phyloP scores from a whole-genome alignment of 2,113 vertebrate genomes.

The Gyps fulvus region DNA sequence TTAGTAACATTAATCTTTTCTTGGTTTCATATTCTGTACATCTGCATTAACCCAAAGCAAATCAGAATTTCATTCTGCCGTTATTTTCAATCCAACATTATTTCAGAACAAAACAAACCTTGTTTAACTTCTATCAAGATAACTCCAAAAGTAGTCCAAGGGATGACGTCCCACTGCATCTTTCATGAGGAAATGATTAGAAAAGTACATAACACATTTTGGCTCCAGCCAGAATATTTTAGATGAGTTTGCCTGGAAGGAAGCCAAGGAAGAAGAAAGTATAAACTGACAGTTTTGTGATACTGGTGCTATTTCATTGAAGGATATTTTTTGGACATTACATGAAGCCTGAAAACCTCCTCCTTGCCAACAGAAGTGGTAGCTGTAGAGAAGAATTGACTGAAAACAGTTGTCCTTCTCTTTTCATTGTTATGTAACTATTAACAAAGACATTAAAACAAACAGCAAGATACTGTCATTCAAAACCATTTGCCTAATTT shows the following conservation, averaged over 20 bases:
- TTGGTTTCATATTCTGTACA: neutral
- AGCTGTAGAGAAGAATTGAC: neutral
- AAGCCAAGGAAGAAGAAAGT: neutral
- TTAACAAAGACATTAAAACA: neutral
- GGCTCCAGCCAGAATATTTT: neutral
- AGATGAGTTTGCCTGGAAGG: neutral
- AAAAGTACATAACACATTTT: neutral
- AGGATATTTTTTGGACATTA: neutral
- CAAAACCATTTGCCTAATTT: neutral
- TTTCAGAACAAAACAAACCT: neutral
- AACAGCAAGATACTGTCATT: neutral
- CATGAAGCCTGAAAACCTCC: neutral
- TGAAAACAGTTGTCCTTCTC: neutral
- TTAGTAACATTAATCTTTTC: neutral
- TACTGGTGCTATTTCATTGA: neutral
- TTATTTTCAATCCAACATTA: neutral
- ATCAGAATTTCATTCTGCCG: neutral
- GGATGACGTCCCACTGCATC: neutral
- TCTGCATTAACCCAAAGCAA: neutral
- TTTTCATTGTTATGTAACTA: neutral
- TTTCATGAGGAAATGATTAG: neutral
- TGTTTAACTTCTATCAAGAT: neutral
- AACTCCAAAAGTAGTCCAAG: neutral
- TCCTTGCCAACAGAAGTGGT: neutral
- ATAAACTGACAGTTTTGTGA: neutral